phyloP scores from a whole-genome alignment of 1,140 invertebrate genomes.

The Gryon sp. region DNA sequence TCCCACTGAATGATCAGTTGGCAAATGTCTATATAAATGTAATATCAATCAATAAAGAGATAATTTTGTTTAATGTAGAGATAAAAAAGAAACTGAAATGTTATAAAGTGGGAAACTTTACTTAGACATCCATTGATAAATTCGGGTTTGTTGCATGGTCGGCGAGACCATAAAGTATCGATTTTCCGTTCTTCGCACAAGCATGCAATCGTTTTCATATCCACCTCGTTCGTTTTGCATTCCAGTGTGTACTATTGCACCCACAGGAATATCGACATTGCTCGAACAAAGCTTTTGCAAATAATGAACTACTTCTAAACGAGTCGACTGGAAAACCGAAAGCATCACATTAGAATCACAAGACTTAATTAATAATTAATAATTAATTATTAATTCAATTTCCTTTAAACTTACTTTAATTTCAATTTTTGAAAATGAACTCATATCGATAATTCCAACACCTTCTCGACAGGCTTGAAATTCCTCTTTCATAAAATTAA shows the following conservation, averaged over 20 bases:
- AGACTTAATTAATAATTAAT: not conserved
- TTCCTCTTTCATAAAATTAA: constrained; percentile 87
- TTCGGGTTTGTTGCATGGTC: constrained; percentile 88
- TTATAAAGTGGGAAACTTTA: constrained; percentile 62
- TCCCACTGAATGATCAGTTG: constrained; percentile 83
- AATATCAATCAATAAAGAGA: no score
- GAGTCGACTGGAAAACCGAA: constrained; percentile 76
- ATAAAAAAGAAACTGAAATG: no score
- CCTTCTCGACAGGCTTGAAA: constrained; percentile 89
- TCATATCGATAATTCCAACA: constrained; percentile 91
- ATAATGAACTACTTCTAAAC: constrained; percentile 84
- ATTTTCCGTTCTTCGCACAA: constrained; percentile 85
- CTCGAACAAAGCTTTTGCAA: constrained; percentile 89
- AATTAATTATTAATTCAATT: not conserved
- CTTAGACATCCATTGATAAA: constrained; percentile 86
- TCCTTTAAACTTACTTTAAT: constrained; percentile 82
- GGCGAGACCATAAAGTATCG: constrained; percentile 92
- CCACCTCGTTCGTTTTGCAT: constrained; percentile 90
- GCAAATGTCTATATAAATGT: constrained; percentile 79
- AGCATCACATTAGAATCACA: no score
- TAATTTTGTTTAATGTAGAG: no score
- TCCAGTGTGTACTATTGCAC: constrained; percentile 88
- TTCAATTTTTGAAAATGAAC: constrained; percentile 91
- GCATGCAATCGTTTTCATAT: constrained; percentile 90
- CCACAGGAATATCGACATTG: constrained; percentile 87